Conservation (phyloP, 2,113 vertebrate species). For the Brachypteracias leptosomus region DNA sequence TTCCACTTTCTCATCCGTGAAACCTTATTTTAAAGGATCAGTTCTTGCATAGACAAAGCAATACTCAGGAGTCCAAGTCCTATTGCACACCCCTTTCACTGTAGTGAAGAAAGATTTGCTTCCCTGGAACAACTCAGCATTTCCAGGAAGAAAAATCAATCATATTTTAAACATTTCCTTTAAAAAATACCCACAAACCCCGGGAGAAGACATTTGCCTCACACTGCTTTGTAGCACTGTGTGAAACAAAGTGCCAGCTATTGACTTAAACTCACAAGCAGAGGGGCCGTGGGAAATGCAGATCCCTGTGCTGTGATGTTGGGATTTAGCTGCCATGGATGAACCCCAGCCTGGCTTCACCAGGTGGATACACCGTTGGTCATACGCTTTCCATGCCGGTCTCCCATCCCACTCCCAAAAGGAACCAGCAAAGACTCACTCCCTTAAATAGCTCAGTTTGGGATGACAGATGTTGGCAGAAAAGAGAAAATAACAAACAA, state of each 20-base stretch:
- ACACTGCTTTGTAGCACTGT: background rate
- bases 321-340: background rate
- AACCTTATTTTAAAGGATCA: background rate
- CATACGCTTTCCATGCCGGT: background rate
- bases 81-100: no score
- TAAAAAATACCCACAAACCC: background rate
- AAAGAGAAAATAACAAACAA: background rate
- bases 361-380: fast-evolving
- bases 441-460: background rate
- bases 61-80: background rate
- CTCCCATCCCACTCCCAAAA: background rate
- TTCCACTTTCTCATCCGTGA: background rate
- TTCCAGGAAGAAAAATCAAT: background rate
- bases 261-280: background rate
- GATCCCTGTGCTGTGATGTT: background rate
- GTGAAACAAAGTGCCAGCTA: background rate
- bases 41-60: fast-evolving
- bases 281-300: background rate
- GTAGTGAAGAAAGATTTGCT: background rate
- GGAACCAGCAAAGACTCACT: background rate
- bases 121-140: background rate
- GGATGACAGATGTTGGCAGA: background rate
- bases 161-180: background rate
- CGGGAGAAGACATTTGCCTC: background rate
- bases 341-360: background rate